A percentile compares a stretch with the other conserved stretches of the same genome.
Conservation (phyloP, 2,888 invertebrate species). For the Macrophya alboannulata region DNA sequence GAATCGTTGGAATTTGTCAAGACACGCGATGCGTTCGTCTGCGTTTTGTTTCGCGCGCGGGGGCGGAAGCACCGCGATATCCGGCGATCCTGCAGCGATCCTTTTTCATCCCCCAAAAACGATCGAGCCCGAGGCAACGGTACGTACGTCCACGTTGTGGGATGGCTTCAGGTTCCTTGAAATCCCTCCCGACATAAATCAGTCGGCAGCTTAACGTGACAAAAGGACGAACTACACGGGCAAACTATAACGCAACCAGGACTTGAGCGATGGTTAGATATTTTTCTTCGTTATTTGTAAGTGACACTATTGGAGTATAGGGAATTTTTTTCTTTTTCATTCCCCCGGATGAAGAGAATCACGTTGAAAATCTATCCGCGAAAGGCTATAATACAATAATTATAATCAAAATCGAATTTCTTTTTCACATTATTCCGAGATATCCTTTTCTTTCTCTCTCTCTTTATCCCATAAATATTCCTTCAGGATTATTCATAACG, state of each 20-base stretch:
- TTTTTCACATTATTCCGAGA: neutral
- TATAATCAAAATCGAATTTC: neutral
- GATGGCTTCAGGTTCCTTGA: constrained; percentile 21
- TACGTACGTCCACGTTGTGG: neutral
- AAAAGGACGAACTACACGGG: constrained; percentile 45
- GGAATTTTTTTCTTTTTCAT: neutral
- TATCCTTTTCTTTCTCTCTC: neutral
- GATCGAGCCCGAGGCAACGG: constrained; percentile 12
- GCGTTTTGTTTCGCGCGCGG: constrained; percentile 25
- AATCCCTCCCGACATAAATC: constrained; percentile 48
- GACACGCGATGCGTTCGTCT: constrained; percentile 18
- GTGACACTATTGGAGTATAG: constrained; percentile 1
- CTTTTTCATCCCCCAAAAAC: neutral
- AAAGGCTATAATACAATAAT: neutral
- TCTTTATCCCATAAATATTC: constrained; percentile 15
- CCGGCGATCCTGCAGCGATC: neutral
- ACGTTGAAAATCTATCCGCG: neutral
- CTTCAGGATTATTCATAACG: constrained; percentile 31
- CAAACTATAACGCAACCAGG: constrained; percentile 16
- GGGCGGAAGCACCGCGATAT: neutral
- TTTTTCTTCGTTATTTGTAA: constrained; percentile 31
- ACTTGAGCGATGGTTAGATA: constrained; percentile 30
- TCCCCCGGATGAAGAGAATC: neutral
- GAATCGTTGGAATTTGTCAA: constrained; percentile 50
- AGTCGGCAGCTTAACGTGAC: constrained; percentile 49